Percentiles rank a stretch among this genome's conserved stretches.
phyloP scores from a whole-genome alignment of 2,888 invertebrate species.

The Steinernema hermaphroditum region DNA sequence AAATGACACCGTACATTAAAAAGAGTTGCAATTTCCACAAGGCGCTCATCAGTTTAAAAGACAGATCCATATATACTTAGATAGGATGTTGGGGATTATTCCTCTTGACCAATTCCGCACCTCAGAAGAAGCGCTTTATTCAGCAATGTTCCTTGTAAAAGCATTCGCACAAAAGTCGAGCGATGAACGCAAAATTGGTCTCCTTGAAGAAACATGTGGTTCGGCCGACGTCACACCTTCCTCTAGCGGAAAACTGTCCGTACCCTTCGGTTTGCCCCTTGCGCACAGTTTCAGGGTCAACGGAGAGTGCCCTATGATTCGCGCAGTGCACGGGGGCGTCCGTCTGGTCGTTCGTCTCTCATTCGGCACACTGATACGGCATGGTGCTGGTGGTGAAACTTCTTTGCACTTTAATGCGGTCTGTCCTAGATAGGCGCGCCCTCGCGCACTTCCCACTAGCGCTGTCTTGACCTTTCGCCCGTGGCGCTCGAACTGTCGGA shows the following conservation, averaged over 20 bases:
- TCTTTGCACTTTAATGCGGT: slow-evolving; percentile 9
- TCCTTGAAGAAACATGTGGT: slow-evolving; percentile 14
- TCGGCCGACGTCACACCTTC: background rate
- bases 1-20: too few relatives aligned
- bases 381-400: slow-evolving; percentile 16
- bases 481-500: background rate
- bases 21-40: too few relatives aligned
- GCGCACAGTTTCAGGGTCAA: slow-evolving; percentile 21
- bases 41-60: too few relatives aligned
- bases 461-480: slow-evolving; percentile 15
- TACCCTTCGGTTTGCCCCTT: background rate
- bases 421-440: slow-evolving; percentile 2
- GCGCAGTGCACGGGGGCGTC: background rate
- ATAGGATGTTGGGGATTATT: too few relatives aligned
- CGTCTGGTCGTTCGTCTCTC: slow-evolving; percentile 21
- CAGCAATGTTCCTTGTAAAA: too few relatives aligned
- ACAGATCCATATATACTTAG: too few relatives aligned
- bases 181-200: background rate
- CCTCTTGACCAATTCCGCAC: too few relatives aligned
- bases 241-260: background rate
- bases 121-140: too few relatives aligned
- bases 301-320: slow-evolving; percentile 6
- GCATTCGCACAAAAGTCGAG: background rate
- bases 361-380: slow-evolving; percentile 1
- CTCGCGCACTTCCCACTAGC: slow-evolving; percentile 24